Evolutionary conservation across 2,113 vertebrate genomes (phyloP).

Genomic region (Dasypus novemcinctus): DNA sequence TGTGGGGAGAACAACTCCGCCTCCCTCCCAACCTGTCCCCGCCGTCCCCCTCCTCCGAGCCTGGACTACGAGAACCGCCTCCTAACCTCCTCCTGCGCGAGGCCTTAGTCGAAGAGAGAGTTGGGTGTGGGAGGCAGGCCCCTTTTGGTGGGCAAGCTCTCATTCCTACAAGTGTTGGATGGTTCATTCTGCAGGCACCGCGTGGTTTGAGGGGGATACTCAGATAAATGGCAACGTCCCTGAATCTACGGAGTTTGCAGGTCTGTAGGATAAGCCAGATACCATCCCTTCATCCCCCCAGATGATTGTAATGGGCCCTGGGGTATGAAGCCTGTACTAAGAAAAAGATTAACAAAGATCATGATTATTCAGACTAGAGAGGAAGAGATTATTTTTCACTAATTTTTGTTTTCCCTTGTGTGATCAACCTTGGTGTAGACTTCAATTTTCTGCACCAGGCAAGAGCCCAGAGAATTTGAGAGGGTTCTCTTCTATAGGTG

Average conservation of each 20-base stretch:
- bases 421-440: too few relatives aligned
- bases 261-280: background rate
- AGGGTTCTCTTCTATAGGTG: background rate
- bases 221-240: background rate
- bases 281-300: too few relatives aligned
- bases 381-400: background rate
- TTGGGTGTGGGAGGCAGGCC: background rate
- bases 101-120: background rate
- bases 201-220: background rate
- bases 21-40: accelerated
- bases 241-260: background rate
- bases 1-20: accelerated
- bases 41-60: background rate
- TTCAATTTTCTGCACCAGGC: too few relatives aligned
- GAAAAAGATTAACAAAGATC: background rate
- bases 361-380: background rate
- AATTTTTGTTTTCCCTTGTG: background rate
- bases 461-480: too few relatives aligned
- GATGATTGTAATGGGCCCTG: background rate
- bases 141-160: background rate
- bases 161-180: background rate
- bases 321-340: background rate
- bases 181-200: background rate
- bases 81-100: background rate
- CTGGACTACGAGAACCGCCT: accelerated